phyloP scores from a whole-genome alignment of 30 jellyfish, hydroid and myxozoan genomes.

The Haliclystus octoradiatus region DNA sequence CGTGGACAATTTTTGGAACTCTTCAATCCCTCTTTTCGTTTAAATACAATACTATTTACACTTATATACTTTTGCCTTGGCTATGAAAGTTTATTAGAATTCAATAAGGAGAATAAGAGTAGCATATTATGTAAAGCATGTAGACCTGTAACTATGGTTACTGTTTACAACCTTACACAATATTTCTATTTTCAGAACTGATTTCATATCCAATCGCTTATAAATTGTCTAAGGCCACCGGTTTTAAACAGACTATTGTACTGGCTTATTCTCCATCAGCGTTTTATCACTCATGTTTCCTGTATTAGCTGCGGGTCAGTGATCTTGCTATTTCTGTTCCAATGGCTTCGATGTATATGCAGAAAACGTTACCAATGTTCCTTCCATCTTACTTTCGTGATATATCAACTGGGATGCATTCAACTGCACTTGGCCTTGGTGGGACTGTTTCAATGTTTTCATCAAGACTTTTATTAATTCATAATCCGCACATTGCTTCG shows the following conservation, averaged over 20 bases:
- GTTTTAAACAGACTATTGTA: not conserved
- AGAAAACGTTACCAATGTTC: not conserved
- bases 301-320: not conserved
- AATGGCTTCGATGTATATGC: not conserved
- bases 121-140: not conserved
- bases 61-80: not conserved
- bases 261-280: not conserved
- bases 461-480: not conserved
- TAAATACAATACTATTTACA: not conserved
- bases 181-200: not conserved
- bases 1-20: not conserved
- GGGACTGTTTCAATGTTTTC: not conserved
- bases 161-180: not conserved
- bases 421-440: not conserved
- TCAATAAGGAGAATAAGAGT: not conserved
- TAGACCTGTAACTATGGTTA: not conserved
- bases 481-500: not conserved
- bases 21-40: too few species aligned
- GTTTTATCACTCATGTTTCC: not conserved
- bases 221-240: not conserved
- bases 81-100: not conserved
- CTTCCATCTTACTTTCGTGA: not conserved
- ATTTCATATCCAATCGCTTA: not conserved
- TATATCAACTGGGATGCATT: not conserved
- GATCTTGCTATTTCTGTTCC: not conserved